Base-by-base conservation (phyloP, 2,113 vertebrate genomes). In the Acrocephalus arundinaceus region DNA sequence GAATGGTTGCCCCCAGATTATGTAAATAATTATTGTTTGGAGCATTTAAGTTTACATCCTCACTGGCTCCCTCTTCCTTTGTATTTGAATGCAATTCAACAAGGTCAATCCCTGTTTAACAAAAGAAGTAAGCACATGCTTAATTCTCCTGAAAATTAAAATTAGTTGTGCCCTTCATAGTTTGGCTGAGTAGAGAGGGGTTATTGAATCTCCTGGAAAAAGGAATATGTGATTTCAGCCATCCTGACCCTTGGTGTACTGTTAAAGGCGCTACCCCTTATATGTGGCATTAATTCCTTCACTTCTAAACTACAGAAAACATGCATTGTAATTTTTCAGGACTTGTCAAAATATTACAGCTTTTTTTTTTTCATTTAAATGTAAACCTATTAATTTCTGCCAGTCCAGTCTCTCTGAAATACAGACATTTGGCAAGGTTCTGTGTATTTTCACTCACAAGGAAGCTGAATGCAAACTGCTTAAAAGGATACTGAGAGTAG, bases 11-110 rank as follows among this genome's bases (percentile, higher is more conserved):
- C 62, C 45, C 27, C 54, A 72, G 80, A 82, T 94, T 65, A 72
- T 81, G n/a, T 57, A 81, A 95, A 89, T 88, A 87, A 78, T 89
- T 89, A 48, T 8, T 88, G 57, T 78, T 94, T 82, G 80, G 92
- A 96, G 49, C 70, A 90, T 80, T 96, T 82, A 85, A 89, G 45
- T 92, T 22, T 72, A 58, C 61, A 70, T 81, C 77, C 88, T 92
- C 86, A 79, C 35, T 93, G 70, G 96, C 94, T 97, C 96, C 83
- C 73, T 95, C 54, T 82, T 93, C 71, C 46, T 87, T 88, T 89
- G 65, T 85, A 33, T 89, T 90, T 81, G 85, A 65, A 90, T 8
- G 1, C 37, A 57, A 9, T 63, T 77, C 65, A 84, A 67, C 45
- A 85, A 85, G 7, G 25, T 86, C 86, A 46, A 19, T 75, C 68